phyloP scores from a whole-genome alignment of 2,888 invertebrate species.

The Anthrax anthrax region DNA sequence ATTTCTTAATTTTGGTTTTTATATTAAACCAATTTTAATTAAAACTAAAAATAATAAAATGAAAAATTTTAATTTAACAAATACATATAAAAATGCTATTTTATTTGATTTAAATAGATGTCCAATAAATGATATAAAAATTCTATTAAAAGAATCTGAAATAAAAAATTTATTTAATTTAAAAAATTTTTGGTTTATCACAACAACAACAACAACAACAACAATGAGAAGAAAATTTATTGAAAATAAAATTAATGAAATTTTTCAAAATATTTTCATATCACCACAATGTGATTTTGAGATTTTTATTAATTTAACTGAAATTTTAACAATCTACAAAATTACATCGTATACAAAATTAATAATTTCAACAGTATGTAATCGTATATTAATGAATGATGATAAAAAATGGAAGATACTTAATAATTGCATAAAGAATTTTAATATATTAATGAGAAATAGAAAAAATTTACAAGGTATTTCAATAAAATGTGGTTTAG shows the following conservation, averaged over 20 bases:
- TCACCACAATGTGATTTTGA: conserved; percentile 17
- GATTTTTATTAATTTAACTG: conserved; percentile 15
- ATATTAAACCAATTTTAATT: not conserved
- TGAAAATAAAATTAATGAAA: not conserved
- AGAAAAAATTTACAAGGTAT: conserved; percentile 27
- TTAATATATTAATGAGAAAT: conserved; percentile 24
- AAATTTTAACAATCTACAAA: conserved; percentile 23
- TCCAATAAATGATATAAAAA: conserved; percentile 8
- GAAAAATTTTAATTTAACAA: not conserved
- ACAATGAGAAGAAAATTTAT: too few species aligned
- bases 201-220: conserved; percentile 3
- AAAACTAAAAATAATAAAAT: not conserved
- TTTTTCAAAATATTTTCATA: conserved; percentile 1
- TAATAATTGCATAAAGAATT: conserved; percentile 15
- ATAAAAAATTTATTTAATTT: conserved; percentile 27
- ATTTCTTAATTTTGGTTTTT: not conserved
- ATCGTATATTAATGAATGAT: conserved; percentile 8
- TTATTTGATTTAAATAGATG: not conserved
- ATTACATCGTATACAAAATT: conserved; percentile 20
- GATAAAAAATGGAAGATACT: too few species aligned
- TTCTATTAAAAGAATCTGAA: conserved; percentile 21
- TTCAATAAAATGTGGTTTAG: conserved; percentile 26
- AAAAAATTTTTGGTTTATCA: conserved; percentile 27
- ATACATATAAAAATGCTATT: not conserved
- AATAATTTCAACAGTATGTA: conserved; percentile 15